A percentile compares a stretch with the other conserved stretches of the same genome.
Conservation (phyloP, 2,888 invertebrate species). For the Prostheceraeus crozeri region DNA sequence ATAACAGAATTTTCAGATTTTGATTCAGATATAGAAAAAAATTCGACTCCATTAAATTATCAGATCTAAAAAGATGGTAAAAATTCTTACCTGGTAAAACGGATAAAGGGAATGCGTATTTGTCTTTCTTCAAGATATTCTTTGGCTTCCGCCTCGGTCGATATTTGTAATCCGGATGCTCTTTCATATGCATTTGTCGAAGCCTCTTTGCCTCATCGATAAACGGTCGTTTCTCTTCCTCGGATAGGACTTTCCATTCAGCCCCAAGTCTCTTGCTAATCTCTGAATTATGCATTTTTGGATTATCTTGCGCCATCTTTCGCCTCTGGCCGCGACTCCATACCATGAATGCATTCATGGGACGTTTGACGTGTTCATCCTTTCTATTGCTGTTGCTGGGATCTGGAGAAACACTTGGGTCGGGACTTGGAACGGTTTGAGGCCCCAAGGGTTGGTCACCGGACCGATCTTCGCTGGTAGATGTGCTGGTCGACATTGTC, state of each 20-base stretch:
- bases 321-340: constrained; percentile 94
- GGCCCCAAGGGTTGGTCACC: too few species aligned
- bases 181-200: constrained; percentile 96
- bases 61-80: not conserved
- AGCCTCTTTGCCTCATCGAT: constrained; percentile 96
- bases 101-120: constrained; percentile 35
- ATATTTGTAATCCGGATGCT: constrained; percentile 98
- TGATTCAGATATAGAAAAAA: too few species aligned
- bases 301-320: constrained; percentile 98
- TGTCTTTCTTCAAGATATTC: constrained; percentile 48
- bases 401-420: too few species aligned
- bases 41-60: too few species aligned
- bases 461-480: too few species aligned
- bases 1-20: too few species aligned
- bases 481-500: too few species aligned
- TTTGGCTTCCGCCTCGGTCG: constrained; percentile 90
- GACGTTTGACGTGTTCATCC: constrained; percentile 69
- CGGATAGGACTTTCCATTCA: constrained; percentile 92
- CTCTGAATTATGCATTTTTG: constrained; percentile 98
- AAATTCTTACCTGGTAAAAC: constrained; percentile 24
- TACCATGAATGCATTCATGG: constrained; percentile 99
- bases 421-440: too few species aligned
- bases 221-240: constrained; percentile 90
- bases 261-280: constrained; percentile 92
- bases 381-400: not conserved